Evolutionary conservation across 2,113 vertebrate genomes (phyloP).

Genomic region (Corythoichthys haematopterus): DNA sequence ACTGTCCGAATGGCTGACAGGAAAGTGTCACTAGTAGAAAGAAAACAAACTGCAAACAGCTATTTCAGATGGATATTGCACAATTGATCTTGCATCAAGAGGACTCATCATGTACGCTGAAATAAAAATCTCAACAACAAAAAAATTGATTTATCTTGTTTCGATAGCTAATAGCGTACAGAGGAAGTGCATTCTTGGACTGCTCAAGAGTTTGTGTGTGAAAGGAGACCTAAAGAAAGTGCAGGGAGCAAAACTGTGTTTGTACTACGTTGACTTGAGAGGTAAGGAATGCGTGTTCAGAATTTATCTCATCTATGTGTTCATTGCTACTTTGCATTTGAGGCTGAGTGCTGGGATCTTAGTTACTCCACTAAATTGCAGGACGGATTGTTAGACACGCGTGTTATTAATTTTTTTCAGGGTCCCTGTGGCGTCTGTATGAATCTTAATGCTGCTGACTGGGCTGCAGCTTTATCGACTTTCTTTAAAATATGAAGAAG

Average conservation of each 20-base stretch:
- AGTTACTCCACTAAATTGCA: constrained; percentile 74
- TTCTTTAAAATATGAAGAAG: constrained; percentile 82
- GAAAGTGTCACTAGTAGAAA: constrained; percentile 4
- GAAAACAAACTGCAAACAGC: constrained; percentile 27
- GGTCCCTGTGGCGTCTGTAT: constrained; percentile 73
- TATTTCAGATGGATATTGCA: constrained; percentile 26
- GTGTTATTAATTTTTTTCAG: constrained; percentile 78
- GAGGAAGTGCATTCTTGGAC: constrained; percentile 1
- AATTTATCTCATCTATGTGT: constrained; percentile 70
- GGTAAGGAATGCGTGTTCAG: constrained; percentile 55
- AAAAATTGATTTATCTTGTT: constrained; percentile 18
- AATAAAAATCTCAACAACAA: constrained; percentile 30
- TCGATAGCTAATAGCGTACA: constrained; percentile 3
- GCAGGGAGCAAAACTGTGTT: constrained; percentile 42
- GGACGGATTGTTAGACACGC: constrained; percentile 81
- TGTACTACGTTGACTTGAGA: constrained; percentile 49
- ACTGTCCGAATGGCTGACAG: neutral
- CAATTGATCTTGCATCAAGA: constrained; percentile 42
- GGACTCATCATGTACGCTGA: constrained; percentile 24
- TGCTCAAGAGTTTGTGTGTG: constrained; percentile 32
- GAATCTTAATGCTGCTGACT: constrained; percentile 81
- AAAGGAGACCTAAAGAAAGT: constrained; percentile 31
- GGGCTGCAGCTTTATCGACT: constrained; percentile 76
- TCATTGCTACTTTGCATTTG: constrained; percentile 76
- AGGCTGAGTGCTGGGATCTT: constrained; percentile 67